Conservation (phyloP, 2,888 invertebrate genomes). For the Cephus rjabovi region DNA sequence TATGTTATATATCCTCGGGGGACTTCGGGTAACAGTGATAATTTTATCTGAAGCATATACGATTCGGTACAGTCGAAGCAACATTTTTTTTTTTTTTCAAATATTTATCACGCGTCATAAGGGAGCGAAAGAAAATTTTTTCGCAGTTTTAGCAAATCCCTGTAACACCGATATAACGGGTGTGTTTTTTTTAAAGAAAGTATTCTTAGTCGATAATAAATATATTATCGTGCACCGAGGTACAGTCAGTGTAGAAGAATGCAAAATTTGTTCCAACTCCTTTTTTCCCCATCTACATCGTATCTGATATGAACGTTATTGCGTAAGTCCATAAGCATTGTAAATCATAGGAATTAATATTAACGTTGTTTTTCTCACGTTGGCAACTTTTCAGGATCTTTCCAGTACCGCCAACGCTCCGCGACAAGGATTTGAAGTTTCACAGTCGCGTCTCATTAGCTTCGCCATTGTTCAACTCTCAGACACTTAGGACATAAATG, state of each 20-base stretch:
- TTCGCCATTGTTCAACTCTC: conserved; percentile 54
- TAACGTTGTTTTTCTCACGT: background rate
- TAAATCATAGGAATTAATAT: background rate
- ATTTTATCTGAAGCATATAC: background rate
- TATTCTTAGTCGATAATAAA: background rate
- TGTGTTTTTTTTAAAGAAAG: background rate
- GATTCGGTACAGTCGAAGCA: background rate
- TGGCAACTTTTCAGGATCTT: background rate
- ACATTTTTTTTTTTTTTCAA: no score
- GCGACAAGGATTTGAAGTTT: background rate
- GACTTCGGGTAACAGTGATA: background rate
- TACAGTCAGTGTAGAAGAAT: background rate
- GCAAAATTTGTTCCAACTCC: background rate
- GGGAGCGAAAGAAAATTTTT: background rate
- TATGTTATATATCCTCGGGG: background rate
- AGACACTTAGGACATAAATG: conserved; percentile 56
- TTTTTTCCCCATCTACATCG: background rate
- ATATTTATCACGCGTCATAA: no score
- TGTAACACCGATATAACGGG: background rate
- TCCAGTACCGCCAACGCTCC: background rate
- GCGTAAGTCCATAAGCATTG: background rate
- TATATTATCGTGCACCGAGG: background rate
- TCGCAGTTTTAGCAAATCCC: background rate
- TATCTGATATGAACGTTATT: background rate
- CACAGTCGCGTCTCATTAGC: conserved; percentile 49